phyloP scores from a whole-genome alignment of 1,140 invertebrate genomes.

The Macrotrachela quadricornifera region DNA sequence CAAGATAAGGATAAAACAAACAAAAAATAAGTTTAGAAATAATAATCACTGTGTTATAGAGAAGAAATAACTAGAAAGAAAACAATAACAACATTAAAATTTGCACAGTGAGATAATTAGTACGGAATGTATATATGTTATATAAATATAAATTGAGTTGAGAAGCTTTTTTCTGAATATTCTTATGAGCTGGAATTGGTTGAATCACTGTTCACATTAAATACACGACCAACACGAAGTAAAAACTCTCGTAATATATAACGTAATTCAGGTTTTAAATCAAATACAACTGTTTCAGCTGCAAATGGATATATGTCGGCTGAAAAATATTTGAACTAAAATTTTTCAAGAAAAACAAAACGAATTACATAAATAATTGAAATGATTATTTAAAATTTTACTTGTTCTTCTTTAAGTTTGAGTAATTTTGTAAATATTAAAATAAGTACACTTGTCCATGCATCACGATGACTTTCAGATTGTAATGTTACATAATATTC shows the following conservation, averaged over 20 bases:
- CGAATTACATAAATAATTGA: too few species aligned
- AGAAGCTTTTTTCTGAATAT: too few species aligned
- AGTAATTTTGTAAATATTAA: slow-evolving; percentile 67
- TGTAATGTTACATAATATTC: slow-evolving; percentile 74
- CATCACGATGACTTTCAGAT: slow-evolving; percentile 69
- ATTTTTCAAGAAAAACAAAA: slow-evolving; percentile 7
- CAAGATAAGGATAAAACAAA: too few species aligned
- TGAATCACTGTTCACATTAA: too few species aligned
- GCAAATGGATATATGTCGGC: slow-evolving; percentile 64
- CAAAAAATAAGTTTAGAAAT: too few species aligned
- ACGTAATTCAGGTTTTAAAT: slow-evolving; percentile 69
- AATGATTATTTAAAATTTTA: slow-evolving; percentile 37
- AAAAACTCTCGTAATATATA: slow-evolving; percentile 70
- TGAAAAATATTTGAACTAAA: slow-evolving; percentile 66
- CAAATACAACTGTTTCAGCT: slow-evolving; percentile 77
- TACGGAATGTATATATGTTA: too few species aligned
- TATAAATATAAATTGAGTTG: too few species aligned
- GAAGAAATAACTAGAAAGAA: too few species aligned
- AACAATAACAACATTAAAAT: too few species aligned
- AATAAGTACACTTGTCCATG: slow-evolving; percentile 76
- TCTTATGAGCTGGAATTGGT: too few species aligned
- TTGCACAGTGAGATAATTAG: too few species aligned
- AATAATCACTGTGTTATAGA: too few species aligned
- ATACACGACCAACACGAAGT: slow-evolving; percentile 46
- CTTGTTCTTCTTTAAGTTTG: slow-evolving; percentile 72